Percentiles rank a stretch among this genome's conserved stretches.
Evolutionary conservation across 1,140 invertebrate species (phyloP).

Genomic region (Vanessa atalanta): DNA sequence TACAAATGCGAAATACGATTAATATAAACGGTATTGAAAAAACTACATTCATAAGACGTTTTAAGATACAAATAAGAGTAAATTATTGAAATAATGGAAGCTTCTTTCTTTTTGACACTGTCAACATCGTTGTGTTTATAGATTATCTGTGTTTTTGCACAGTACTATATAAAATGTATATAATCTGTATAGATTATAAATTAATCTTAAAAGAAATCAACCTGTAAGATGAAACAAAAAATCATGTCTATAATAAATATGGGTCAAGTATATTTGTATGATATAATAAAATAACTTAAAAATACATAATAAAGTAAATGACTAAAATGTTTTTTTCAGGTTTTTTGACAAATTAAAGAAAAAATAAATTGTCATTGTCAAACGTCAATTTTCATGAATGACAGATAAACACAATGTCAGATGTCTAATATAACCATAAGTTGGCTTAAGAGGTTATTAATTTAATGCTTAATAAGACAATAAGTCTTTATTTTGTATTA

Average conservation of each 20-base stretch:
- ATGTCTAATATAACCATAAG: not conserved
- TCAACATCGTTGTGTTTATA: constrained; percentile 30
- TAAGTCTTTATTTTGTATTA: not conserved
- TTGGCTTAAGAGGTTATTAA: not conserved
- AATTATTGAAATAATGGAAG: constrained; percentile 33
- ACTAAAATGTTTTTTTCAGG: too few species aligned
- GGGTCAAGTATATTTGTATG: too few species aligned
- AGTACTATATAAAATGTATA: not conserved
- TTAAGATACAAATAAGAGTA: constrained; percentile 33
- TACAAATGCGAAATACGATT: constrained; percentile 38
- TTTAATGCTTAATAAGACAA: not conserved
- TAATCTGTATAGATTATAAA: not conserved
- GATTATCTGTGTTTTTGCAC: constrained; percentile 10
- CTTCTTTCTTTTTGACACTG: constrained; percentile 45
- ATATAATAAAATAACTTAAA: too few species aligned
- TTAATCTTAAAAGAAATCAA: too few species aligned
- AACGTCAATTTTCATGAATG: too few species aligned
- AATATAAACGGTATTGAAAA: constrained; percentile 31
- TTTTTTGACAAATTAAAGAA: too few species aligned
- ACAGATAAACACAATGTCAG: too few species aligned
- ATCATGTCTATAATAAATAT: too few species aligned
- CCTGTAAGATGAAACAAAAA: too few species aligned
- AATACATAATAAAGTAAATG: too few species aligned
- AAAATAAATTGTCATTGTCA: too few species aligned
- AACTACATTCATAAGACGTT: constrained; percentile 43